Conservation (phyloP, 2,888 invertebrate species). For the Hylaea fasciaria region DNA sequence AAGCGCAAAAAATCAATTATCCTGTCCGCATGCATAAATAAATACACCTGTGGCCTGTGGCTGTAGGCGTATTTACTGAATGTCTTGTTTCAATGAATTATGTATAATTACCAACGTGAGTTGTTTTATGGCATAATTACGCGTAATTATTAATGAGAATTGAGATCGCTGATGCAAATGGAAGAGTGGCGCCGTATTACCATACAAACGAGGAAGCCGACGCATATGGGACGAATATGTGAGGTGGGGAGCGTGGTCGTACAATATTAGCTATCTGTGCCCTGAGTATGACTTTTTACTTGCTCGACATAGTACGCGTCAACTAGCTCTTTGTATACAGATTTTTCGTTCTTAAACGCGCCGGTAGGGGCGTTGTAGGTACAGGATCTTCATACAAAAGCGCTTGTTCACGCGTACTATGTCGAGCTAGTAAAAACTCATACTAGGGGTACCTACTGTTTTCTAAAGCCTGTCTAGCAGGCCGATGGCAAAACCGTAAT, state of each 20-base stretch:
- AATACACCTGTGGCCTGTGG: constrained; percentile 5
- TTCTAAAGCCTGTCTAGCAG: no score
- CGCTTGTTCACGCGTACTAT: no score
- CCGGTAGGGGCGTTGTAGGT: no score
- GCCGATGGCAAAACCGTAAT: no score
- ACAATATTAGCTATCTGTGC: no score
- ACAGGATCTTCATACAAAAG: no score
- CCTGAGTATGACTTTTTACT: no score
- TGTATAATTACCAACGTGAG: constrained; percentile 18
- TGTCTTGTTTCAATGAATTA: constrained; percentile 6
- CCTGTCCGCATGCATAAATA: neutral
- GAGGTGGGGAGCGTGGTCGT: neutral
- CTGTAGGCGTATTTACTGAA: neutral
- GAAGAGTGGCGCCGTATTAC: constrained; percentile 18
- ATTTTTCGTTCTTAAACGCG: no score
- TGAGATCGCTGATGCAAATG: constrained; percentile 11
- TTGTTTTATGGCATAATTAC: constrained; percentile 22
- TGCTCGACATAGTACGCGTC: no score
- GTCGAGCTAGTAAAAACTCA: no score
- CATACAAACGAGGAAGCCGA: constrained; percentile 21
- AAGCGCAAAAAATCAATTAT: constrained; percentile 2
- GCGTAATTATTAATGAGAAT: constrained; percentile 5
- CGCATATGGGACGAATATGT: constrained; percentile 1
- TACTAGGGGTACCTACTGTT: no score
- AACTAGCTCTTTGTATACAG: no score